Conservation (phyloP, 1,140 invertebrate species). For the Tetragonula clypearis region DNA sequence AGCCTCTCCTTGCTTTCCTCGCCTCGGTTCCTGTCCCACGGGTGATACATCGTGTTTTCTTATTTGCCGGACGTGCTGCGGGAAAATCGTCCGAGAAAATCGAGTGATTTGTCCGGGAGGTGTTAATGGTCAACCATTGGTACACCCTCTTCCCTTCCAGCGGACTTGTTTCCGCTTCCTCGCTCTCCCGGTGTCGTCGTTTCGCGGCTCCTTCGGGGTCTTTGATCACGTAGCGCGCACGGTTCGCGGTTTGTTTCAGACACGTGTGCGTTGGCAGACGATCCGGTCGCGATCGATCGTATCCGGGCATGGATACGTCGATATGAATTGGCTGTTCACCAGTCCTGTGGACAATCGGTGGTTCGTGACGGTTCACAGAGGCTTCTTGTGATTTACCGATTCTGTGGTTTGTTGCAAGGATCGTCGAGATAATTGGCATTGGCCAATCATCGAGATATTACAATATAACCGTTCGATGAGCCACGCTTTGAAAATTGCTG, state of each 20-base stretch:
- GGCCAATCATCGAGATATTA: no score
- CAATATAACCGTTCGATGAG: no score
- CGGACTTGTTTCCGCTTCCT: neutral
- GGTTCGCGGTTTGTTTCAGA: no score
- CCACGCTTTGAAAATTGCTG: no score
- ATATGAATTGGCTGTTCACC: neutral
- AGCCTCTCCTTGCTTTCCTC: constrained; percentile 55
- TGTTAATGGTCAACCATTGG: constrained; percentile 75
- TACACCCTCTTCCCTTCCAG: constrained; percentile 2
- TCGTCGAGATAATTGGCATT: no score
- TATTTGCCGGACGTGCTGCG: constrained; percentile 81
- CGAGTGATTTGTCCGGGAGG: constrained; percentile 82
- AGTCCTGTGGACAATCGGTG: neutral
- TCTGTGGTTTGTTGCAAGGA: neutral
- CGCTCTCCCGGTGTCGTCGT: constrained; percentile 33
- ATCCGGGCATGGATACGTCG: neutral
- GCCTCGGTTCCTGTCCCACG: constrained; percentile 70
- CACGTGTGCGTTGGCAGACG: neutral
- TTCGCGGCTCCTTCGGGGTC: neutral
- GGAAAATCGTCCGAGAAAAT: constrained; percentile 81
- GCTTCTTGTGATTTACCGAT: neutral
- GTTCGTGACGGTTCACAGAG: neutral
- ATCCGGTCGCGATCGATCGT: neutral
- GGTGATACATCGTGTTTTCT: constrained; percentile 82
- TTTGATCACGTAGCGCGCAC: neutral